Evolutionary conservation across 2,797 vertebrate genomes (phyloP), one percentile per base, ranked within the genome.

Genomic region (Enteromius paludinosus): DNA sequence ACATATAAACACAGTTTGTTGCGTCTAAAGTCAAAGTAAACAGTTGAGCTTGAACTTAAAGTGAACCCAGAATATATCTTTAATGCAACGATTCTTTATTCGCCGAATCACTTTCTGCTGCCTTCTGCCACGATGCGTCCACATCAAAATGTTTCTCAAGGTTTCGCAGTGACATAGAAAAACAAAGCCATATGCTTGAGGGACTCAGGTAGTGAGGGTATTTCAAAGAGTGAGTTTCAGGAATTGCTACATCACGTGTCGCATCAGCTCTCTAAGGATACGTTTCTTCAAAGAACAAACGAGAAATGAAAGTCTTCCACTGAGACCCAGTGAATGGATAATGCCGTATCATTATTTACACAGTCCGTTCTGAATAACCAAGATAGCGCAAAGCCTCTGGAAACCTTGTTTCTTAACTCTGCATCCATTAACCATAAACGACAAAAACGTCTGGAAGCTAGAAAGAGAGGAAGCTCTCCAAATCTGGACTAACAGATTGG

Each of bases 371-470:
- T 87, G 88, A 87, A 87, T 83, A 83, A 86, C 84, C 20, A 78
- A 86, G 86, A 92, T 86, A 85, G 85, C 83, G 86, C 82, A 79
- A 87, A 87, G 84, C 54, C 82, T 33, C 82, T 88, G 84, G 70
- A 87, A 89, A 89, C 88, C 90, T 87, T 90, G 84, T 86, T 87
- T 82, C 88, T 88, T 79, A 87, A 87, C 89, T 79, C 65, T 84
- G 80, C 78, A 79, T 87, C 77, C 69, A 90, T 86, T 83, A 86
- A 85, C 86, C 82, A 23, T 30, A 43, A 66, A 47, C 64, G 11
- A 28, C 84, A 52, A 78, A 85, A 28, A 59, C 52, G 54, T 3
- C 18, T 6, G 25, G 18, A 82, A 65, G 23, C 30, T 70, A 52
- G 72, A 62, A 64, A 79, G 49, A 61, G 23, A 80, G 35, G 33